These are phyloP conservation scores for Cephalopholis sonnerati DNA, from an alignment of 2,113 vertebrate genomes.

Conservation along the genomic window DNA sequence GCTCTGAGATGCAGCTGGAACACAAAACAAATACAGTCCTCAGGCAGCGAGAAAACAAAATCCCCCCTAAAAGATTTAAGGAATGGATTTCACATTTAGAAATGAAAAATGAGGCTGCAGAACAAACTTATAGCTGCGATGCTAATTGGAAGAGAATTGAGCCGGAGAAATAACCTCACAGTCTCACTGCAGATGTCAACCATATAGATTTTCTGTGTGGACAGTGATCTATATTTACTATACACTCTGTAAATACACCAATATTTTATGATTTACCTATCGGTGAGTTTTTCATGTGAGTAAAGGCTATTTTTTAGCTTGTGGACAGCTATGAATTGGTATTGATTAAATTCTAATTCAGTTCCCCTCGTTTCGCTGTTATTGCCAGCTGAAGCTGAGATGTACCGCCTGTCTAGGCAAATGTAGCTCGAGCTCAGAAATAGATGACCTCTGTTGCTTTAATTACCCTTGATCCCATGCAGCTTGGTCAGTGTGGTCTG, in stretches of 20 bases:
- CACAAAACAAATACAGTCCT: constrained; percentile 65
- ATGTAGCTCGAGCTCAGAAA: constrained; percentile 53
- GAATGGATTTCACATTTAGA: constrained; percentile 75
- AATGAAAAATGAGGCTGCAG: constrained; percentile 75
- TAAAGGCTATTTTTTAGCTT: constrained; percentile 73
- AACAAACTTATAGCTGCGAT: constrained; percentile 72
- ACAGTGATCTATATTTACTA: constrained; percentile 82
- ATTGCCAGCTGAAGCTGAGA: constrained; percentile 55
- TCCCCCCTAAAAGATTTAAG: constrained; percentile 65
- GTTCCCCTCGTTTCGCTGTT: constrained; percentile 66
- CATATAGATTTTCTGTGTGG: constrained; percentile 76
- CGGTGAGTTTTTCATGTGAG: constrained; percentile 62
- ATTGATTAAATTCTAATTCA: constrained; percentile 83
- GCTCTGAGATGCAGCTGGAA: constrained; percentile 34
- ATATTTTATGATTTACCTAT: constrained; percentile 84
- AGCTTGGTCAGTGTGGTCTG: constrained; percentile 33
- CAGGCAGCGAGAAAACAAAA: constrained; percentile 61
- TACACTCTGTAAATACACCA: constrained; percentile 73
- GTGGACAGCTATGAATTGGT: constrained; percentile 79
- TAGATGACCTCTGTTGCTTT: constrained; percentile 70
- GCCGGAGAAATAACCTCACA: constrained; percentile 67
- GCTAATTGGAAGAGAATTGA: constrained; percentile 79
- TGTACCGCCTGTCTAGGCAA: constrained; percentile 41
- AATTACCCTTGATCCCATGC: constrained; percentile 71
- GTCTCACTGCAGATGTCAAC: constrained; percentile 67